A percentile compares a stretch with the other conserved stretches of the same genome.
Conservation (phyloP, 2,888 invertebrate genomes). For the Pandemis heparana region DNA sequence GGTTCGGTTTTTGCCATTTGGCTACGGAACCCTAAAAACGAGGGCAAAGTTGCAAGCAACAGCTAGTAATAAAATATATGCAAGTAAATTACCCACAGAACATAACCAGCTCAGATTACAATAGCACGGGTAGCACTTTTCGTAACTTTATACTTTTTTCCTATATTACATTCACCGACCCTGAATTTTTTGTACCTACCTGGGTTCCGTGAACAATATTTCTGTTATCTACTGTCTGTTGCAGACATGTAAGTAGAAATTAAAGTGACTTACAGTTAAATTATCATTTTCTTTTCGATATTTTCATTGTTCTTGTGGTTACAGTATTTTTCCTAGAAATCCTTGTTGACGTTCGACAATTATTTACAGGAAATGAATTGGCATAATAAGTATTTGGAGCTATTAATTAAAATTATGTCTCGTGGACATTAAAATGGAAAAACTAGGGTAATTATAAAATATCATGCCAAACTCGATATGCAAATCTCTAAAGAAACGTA, state of each 20-base stretch:
- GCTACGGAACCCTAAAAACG: no score
- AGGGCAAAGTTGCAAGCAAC: neutral
- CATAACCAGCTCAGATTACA: slow-evolving; percentile 4
- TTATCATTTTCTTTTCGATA: neutral
- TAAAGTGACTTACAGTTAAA: neutral
- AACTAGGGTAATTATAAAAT: slow-evolving; percentile 36
- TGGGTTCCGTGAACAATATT: slow-evolving; percentile 9
- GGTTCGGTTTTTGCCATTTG: no score
- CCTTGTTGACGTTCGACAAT: neutral
- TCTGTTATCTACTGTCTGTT: neutral
- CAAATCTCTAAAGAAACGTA: slow-evolving; percentile 43
- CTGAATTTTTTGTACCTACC: neutral
- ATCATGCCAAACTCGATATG: slow-evolving; percentile 50
- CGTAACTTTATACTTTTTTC: slow-evolving; percentile 31
- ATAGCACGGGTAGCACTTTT: neutral
- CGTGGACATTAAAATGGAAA: slow-evolving; percentile 18
- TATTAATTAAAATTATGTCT: slow-evolving; percentile 4
- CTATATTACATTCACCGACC: slow-evolving; percentile 16
- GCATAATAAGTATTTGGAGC: slow-evolving; percentile 12
- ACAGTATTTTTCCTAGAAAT: neutral
- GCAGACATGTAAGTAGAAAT: neutral
- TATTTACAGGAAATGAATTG: slow-evolving; percentile 20
- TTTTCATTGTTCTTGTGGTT: neutral
- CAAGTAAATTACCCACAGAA: neutral
- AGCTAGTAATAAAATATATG: neutral